Percentiles rank a stretch among this genome's conserved stretches.
These are phyloP conservation scores for Tortricodes alternella DNA, from an alignment of 2,888 invertebrate genomes.

Conservation along the genomic window DNA sequence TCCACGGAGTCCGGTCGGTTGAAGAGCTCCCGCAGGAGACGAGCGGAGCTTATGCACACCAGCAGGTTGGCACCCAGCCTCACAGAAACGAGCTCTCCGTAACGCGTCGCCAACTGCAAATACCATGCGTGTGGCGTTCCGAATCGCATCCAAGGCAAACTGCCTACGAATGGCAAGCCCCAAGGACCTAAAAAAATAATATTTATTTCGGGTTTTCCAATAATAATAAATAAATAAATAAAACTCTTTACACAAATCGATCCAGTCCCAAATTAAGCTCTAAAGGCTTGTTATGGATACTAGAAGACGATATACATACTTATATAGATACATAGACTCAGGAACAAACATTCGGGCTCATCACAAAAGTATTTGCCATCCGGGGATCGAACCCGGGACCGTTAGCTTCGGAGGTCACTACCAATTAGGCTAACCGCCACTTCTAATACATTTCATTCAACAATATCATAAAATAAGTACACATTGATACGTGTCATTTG, in stretches of 20 bases:
- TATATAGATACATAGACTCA: too few species aligned
- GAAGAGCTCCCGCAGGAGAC: conserved; percentile 89
- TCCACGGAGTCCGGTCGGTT: conserved; percentile 90
- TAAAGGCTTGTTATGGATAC: neutral
- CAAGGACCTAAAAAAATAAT: conserved; percentile 87
- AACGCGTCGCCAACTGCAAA: conserved; percentile 86
- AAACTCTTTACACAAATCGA: neutral
- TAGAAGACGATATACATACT: too few species aligned
- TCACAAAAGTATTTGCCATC: too few species aligned
- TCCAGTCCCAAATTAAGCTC: neutral
- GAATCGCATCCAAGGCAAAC: conserved; percentile 87
- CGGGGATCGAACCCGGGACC: too few species aligned
- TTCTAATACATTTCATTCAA: too few species aligned
- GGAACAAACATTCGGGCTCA: too few species aligned
- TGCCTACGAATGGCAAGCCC: conserved; percentile 91
- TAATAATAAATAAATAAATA: neutral
- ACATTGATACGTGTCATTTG: too few species aligned
- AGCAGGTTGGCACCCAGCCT: conserved; percentile 88
- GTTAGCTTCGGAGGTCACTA: too few species aligned
- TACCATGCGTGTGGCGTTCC: conserved; percentile 89
- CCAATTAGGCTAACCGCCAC: too few species aligned
- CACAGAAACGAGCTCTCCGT: conserved; percentile 89
- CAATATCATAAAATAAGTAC: too few species aligned
- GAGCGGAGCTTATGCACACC: conserved; percentile 90
- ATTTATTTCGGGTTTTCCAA: neutral